A percentile compares a stretch with the other conserved stretches of the same genome.
These are phyloP conservation scores for Cisticola juncidis DNA, from an alignment of 2,113 vertebrate species.

Conservation along the genomic window DNA sequence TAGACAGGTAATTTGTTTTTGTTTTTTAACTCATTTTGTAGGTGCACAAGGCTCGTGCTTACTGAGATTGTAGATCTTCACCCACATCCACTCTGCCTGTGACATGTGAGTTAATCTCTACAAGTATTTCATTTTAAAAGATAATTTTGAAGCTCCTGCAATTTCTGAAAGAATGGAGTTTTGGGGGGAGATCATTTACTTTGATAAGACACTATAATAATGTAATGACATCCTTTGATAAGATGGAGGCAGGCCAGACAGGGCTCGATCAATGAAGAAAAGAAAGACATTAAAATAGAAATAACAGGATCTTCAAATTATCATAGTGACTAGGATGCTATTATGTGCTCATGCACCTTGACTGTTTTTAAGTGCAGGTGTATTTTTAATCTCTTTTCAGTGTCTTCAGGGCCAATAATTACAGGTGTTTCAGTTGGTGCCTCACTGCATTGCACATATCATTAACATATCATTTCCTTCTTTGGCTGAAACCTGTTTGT, in stretches of 20 bases:
- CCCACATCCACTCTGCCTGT: neutral
- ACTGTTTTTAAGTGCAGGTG: neutral
- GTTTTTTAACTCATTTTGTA: neutral
- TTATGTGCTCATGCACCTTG: neutral
- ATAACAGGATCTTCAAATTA: neutral
- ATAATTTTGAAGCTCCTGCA: neutral
- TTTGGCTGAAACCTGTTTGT: neutral
- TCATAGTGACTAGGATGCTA: neutral
- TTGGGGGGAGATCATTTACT: neutral
- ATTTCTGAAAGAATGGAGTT: neutral
- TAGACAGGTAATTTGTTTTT: neutral
- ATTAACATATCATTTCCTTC: neutral
- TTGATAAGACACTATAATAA: neutral
- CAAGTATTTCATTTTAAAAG: neutral
- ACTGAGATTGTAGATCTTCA: neutral
- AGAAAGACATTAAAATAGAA: neutral
- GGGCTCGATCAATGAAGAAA: neutral
- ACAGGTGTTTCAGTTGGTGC: neutral
- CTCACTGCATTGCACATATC: neutral
- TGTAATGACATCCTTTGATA: neutral
- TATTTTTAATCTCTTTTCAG: neutral
- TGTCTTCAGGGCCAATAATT: neutral
- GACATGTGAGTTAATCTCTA: slow-evolving; percentile 46
- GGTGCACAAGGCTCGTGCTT: neutral
- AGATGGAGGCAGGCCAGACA: neutral